Base-by-base conservation (phyloP, 2,888 invertebrate species). In the Pediacus dermestoides region DNA sequence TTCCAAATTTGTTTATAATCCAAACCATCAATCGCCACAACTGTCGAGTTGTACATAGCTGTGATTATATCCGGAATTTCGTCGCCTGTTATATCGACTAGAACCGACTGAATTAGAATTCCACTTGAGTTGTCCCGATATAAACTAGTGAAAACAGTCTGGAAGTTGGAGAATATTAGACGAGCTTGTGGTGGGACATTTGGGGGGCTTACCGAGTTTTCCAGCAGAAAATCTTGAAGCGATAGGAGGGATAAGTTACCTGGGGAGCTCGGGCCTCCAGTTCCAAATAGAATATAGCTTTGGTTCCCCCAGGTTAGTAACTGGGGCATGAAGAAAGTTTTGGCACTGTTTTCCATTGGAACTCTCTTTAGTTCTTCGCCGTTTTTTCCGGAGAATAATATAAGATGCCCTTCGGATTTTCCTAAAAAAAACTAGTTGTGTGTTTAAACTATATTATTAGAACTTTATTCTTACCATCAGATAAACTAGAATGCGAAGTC, bases 241-340 rank as follows among this genome's bases (percentile, higher is more conserved):
- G 79, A 68, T 13, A 83, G 72, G 2, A 74, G 70, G 63, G 82
- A 87, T 9, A 89, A 71, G 21, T 82, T 81, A 2, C 88, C 88
- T 0, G 80, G 70, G 27, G 82, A 76, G 25, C 79, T 80, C 50
- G 85, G 83, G 2, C 83, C 82, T 1, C 85, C 88, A 0, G 87
- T 86, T 8, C 85, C 81, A 55, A 85, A 78, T 34, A 88, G 62
- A 21, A 87, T 73, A 33, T 76, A 65, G 16, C 74, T 70, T 45
- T 75, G 72, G 1, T 74, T 72, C n/a, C n/a, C n/a, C n/a, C n/a
- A n/a, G n/a, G n/a, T n/a, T 3, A 83, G 53, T 11, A 82, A 62
- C 63, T 85, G 84, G 1, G 88, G 82, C 13, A 85, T 82, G 50
- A 82, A 84, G 58, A 85, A 86, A 12, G 82, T 75, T 64, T 86